phyloP scores from a whole-genome alignment of 2,888 invertebrate genomes.

The Latrodectus hesperus region DNA sequence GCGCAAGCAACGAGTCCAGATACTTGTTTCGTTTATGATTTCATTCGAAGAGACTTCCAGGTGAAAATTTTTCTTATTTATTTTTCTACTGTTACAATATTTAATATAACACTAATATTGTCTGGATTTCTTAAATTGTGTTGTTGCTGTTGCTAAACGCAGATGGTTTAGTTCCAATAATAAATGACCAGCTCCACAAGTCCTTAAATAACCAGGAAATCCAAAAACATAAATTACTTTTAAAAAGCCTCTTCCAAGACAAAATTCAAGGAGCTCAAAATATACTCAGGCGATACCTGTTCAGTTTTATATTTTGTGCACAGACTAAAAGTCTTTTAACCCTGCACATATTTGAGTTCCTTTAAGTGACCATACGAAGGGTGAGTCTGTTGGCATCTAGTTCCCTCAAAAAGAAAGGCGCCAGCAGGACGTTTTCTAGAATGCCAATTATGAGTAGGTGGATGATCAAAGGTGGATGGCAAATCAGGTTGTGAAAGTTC shows the following conservation, averaged over 20 bases:
- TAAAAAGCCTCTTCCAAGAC: not conserved
- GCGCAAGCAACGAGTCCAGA: conserved; percentile 67
- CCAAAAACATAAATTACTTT: not conserved
- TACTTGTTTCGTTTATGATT: conserved; percentile 54
- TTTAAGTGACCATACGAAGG: no score
- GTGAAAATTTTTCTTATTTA: conserved; percentile 8
- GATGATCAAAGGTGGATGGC: no score
- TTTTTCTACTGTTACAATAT: no score
- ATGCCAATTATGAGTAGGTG: no score
- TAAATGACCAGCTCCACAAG: not conserved
- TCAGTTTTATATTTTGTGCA: no score
- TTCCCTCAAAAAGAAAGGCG: no score
- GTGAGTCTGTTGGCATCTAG: no score
- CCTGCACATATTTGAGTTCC: no score
- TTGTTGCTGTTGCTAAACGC: not conserved
- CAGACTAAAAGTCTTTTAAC: no score
- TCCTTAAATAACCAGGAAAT: not conserved
- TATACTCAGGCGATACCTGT: not conserved
- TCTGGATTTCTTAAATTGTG: not conserved
- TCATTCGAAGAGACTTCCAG: conserved; percentile 66
- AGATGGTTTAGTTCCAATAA: not conserved
- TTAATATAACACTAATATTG: no score
- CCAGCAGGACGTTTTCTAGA: no score
- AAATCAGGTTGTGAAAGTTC: no score
- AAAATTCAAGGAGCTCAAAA: not conserved